phyloP scores from a whole-genome alignment of 2,797 vertebrate genomes.

The Microcaecilia unicolor region DNA sequence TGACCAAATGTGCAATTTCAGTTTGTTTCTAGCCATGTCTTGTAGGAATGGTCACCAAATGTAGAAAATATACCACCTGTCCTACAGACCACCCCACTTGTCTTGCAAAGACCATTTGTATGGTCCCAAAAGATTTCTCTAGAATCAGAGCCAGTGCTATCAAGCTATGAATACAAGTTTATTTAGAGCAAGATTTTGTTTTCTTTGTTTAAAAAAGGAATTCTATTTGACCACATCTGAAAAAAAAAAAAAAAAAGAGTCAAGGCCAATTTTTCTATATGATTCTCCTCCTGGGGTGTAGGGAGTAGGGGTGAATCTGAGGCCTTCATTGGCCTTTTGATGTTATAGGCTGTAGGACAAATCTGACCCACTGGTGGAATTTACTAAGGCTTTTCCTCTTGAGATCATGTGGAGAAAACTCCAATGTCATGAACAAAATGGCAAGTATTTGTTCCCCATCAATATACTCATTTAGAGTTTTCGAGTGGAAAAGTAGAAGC shows the following conservation, averaged over 20 bases:
- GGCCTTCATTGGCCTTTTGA: conserved; percentile 35
- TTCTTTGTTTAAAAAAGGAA: no score
- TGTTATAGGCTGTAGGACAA: conserved; percentile 27
- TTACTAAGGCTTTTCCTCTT: conserved; percentile 20
- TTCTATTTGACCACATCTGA: no score
- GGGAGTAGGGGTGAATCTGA: conserved; percentile 43
- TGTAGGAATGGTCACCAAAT: conserved; percentile 58
- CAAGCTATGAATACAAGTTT: conserved; percentile 51
- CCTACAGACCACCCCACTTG: conserved; percentile 54
- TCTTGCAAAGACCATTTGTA: conserved; percentile 53
- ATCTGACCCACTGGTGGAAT: conserved; percentile 22
- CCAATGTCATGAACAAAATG: conserved; percentile 33
- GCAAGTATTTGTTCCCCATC: conserved; percentile 34
- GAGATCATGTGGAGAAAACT: conserved; percentile 28
- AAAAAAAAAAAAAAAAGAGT: no score
- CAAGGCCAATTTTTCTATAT: no score
- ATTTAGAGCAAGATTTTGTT: conserved; percentile 21
- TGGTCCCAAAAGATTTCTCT: conserved; percentile 66
- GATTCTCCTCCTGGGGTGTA: no score
- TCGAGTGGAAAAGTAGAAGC: conserved; percentile 27
- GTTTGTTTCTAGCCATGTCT: conserved; percentile 50
- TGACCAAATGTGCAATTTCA: conserved; percentile 42
- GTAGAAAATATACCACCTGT: conserved; percentile 66
- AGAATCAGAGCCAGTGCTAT: conserved; percentile 56
- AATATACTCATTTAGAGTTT: conserved; percentile 17